Percentiles rank a stretch among this genome's conserved stretches.
Evolutionary conservation across 2,113 vertebrate species (phyloP).

Genomic region (Aphyosemion australe): DNA sequence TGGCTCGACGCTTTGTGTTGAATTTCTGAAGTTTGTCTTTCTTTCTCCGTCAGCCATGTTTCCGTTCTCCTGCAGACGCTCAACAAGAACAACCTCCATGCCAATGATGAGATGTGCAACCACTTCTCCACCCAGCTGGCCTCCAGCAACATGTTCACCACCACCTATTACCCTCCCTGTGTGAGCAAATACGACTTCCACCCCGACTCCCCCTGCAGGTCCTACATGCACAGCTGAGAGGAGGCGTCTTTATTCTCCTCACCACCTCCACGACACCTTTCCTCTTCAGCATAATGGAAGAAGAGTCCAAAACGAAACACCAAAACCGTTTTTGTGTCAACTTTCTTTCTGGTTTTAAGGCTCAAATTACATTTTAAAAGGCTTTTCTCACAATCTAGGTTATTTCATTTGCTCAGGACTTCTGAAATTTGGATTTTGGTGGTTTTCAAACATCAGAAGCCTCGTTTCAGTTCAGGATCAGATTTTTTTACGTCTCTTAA

Average conservation of each 20-base stretch:
- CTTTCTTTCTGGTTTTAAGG: background rate
- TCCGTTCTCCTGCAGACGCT: constrained; percentile 80
- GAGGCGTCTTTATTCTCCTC: background rate
- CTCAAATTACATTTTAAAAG: background rate
- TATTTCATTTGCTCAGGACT: background rate
- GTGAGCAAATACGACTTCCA: constrained; percentile 93
- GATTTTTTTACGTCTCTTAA: background rate
- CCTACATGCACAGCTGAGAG: constrained; percentile 94
- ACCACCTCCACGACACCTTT: constrained; percentile 1
- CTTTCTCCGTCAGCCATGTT: background rate
- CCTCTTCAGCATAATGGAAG: background rate
- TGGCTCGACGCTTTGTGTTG: background rate
- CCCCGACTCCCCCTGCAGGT: constrained; percentile 90
- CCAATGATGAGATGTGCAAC: constrained; percentile 93
- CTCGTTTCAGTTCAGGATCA: background rate
- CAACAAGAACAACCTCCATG: constrained; percentile 94
- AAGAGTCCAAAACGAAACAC: constrained; percentile 9
- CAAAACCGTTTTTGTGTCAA: constrained; percentile 4
- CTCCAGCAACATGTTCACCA: constrained; percentile 93
- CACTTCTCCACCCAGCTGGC: constrained; percentile 87
- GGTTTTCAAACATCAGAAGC: background rate
- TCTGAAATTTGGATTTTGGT: background rate
- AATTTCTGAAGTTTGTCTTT: background rate
- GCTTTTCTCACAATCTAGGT: background rate
- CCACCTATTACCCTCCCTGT: constrained; percentile 92